phyloP scores from a whole-genome alignment of 2,113 vertebrate species.

The Atrichornis clamosus region DNA sequence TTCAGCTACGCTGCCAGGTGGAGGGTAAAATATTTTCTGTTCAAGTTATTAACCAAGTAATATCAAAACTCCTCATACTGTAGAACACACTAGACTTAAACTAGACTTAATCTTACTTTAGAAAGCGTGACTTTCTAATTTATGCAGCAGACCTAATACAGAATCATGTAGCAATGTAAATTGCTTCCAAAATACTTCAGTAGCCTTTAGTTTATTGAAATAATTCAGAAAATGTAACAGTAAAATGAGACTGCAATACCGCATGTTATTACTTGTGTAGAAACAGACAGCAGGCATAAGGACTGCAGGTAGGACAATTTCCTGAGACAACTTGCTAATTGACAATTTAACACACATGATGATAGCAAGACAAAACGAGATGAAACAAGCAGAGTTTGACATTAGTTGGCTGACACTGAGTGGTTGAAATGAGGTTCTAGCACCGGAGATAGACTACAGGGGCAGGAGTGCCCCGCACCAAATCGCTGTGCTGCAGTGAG shows the following conservation, averaged over 20 bases:
- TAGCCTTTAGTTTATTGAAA: neutral
- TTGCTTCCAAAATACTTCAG: neutral
- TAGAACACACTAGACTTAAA: neutral
- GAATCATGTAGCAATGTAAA: neutral
- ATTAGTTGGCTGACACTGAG: neutral
- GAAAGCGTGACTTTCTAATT: neutral
- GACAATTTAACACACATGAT: neutral
- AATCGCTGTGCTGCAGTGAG: fast-evolving
- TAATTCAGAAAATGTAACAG: neutral
- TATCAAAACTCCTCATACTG: neutral
- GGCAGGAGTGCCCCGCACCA: fast-evolving
- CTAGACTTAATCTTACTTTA: neutral
- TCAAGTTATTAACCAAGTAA: neutral
- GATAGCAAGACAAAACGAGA: neutral
- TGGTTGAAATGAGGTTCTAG: neutral
- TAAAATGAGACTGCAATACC: neutral
- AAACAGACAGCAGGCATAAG: neutral
- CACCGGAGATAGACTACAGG: fast-evolving
- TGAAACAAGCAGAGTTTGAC: neutral
- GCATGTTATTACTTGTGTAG: neutral
- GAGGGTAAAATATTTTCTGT: neutral
- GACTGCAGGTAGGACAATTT: neutral
- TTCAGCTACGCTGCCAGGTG: neutral
- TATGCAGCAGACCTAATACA: neutral
- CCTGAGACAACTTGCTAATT: neutral